Conservation (phyloP, 2,797 vertebrate species). For the Acrocephalus scirpaceus region DNA sequence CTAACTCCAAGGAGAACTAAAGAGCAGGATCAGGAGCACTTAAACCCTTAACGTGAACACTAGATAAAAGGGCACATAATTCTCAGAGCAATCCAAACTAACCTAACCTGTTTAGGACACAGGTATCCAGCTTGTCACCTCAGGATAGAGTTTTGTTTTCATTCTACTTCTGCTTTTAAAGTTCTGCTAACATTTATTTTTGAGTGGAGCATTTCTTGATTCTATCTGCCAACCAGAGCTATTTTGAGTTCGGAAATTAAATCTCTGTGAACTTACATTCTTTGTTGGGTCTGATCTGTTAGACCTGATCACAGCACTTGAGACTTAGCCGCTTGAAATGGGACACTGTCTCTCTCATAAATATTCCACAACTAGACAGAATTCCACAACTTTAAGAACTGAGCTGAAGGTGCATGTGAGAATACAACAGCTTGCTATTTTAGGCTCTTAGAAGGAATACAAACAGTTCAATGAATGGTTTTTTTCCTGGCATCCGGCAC, state of each 20-base stretch:
- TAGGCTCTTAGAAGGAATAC: neutral
- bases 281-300: neutral
- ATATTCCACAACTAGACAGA: neutral
- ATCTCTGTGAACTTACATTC: neutral
- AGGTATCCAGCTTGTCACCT: neutral
- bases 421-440: neutral
- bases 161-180: neutral
- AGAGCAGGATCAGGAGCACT: neutral
- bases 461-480: neutral
- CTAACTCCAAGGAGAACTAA: neutral
- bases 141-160: neutral
- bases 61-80: neutral
- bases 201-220: neutral
- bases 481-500: neutral
- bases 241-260: neutral
- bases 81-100: neutral
- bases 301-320: neutral
- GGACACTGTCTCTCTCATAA: neutral
- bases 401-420: neutral
- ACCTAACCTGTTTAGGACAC: neutral
- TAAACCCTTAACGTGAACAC: neutral
- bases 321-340: accelerated
- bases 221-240: neutral
- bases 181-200: neutral
- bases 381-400: neutral